Base-by-base conservation (phyloP, 2,888 invertebrate genomes). In the Timandra comae region DNA sequence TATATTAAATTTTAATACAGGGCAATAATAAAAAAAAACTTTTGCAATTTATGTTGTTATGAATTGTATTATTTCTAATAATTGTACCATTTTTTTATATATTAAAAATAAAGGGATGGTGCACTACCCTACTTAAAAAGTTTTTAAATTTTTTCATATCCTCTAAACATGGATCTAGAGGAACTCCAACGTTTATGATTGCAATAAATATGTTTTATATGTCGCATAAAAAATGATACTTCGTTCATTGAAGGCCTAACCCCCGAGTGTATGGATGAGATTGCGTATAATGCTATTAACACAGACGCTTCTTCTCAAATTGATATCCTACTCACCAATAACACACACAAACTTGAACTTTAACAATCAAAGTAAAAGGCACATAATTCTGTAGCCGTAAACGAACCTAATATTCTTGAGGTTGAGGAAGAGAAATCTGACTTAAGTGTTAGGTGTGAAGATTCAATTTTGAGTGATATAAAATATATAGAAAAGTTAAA, bases 161-260 rank as follows among this genome's bases (percentile, higher is more conserved):
- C 47, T 60, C 64, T 68, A 67, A 78, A 78, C 74, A 79, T 65
- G 68, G 64, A 64, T 63, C 61, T 73, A 66, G 70, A 68, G 73
- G 71, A 81, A 78, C 75, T 81, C 75, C 59, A 65, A 65, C 82
- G 77, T 78, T 82, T 81, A 84, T 77, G 76, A 81, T 79, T 76
- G 81, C 73, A 73, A 84, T 85, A 85, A 85, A 84, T 85, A 85
- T 84, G 85, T 84, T 85, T 85, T 85, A 85, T 85, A 84, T 77
- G 82, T 77, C 74, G 67, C 77, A 84, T 84, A 85, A 84, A 84
- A 84, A 82, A 79, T 79, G 71, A 82, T 82, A 77, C 72, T 76
- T 66, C 73, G 61, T 61, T 65, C 64, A 69, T 76, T 73, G 76
- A 68, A 72, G 73, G 72, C 75, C 72, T 77, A 75, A 76, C 80